A percentile compares a stretch with the other conserved stretches of the same genome.
These are phyloP conservation scores for Prochilodus magdalenae DNA, from an alignment of 2,113 vertebrate species.

Conservation along the genomic window DNA sequence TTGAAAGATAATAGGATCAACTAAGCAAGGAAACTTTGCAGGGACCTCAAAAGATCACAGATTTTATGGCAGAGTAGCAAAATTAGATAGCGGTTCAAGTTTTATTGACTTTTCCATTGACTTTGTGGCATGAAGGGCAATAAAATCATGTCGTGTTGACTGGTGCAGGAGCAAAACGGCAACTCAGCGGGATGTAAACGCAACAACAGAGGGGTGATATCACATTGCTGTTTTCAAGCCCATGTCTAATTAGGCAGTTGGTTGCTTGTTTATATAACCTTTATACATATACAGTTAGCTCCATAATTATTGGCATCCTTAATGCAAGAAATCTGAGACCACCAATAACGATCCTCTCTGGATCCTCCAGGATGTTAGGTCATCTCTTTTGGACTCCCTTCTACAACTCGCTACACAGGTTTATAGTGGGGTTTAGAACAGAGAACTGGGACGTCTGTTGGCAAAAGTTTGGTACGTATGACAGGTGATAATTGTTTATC, in stretches of 20 bases:
- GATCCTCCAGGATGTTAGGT: too few species aligned
- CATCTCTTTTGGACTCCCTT: too few species aligned
- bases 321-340: too few species aligned
- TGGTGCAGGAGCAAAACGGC: conserved; percentile 42
- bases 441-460: too few species aligned
- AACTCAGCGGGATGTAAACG: conserved; percentile 44
- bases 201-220: conserved; percentile 30
- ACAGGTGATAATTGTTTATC: too few species aligned
- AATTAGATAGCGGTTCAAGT: conserved; percentile 56
- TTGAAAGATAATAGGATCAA: conserved; percentile 37
- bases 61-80: conserved; percentile 45
- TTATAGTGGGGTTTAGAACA: too few species aligned
- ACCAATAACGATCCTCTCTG: neutral
- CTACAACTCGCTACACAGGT: too few species aligned
- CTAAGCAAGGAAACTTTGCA: conserved; percentile 43
- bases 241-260: neutral
- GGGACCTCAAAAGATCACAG: conserved; percentile 46
- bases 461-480: too few species aligned
- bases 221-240: conserved; percentile 22
- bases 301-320: too few species aligned
- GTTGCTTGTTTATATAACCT: too few species aligned
- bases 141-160: conserved; percentile 51
- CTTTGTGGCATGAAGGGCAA: conserved; percentile 49
- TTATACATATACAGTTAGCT: too few species aligned
- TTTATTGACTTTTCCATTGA: conserved; percentile 60